These are phyloP conservation scores for Anguilla japonica DNA, from an alignment of 2,113 vertebrate genomes.

Conservation along the genomic window DNA sequence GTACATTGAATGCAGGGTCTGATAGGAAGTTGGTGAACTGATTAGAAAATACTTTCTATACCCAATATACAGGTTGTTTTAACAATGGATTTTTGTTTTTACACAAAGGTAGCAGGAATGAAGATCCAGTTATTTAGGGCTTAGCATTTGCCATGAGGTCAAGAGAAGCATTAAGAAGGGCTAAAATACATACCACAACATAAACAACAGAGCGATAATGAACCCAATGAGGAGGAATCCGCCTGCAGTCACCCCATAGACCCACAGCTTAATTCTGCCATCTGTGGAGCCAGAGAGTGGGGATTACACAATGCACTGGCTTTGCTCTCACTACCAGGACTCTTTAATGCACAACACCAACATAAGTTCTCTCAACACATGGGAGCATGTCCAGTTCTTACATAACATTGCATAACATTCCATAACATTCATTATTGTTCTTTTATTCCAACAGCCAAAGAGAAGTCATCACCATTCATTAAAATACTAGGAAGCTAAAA, in stretches of 20 bases:
- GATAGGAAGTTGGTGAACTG: no score
- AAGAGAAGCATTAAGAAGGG: not conserved
- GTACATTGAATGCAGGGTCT: not conserved
- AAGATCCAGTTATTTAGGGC: not conserved
- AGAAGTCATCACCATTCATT: constrained; percentile 50
- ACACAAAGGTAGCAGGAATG: not conserved
- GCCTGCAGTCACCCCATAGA: constrained; percentile 87
- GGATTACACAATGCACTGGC: not conserved
- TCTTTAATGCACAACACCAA: no score
- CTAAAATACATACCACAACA: constrained; percentile 85
- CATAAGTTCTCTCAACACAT: not conserved
- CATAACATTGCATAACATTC: not conserved
- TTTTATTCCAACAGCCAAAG: constrained; percentile 9
- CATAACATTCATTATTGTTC: not conserved
- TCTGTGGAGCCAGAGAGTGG: constrained; percentile 72
- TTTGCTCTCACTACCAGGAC: not conserved
- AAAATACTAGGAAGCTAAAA: not conserved
- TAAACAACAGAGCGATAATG: constrained; percentile 84
- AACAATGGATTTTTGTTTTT: no score
- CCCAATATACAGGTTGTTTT: no score
- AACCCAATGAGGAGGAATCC: constrained; percentile 87
- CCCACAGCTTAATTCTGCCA: constrained; percentile 93
- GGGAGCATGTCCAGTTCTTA: not conserved
- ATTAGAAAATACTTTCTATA: no score
- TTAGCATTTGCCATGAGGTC: not conserved